Base-by-base conservation (phyloP, 2,888 invertebrate genomes). In the Cinara cedri region DNA sequence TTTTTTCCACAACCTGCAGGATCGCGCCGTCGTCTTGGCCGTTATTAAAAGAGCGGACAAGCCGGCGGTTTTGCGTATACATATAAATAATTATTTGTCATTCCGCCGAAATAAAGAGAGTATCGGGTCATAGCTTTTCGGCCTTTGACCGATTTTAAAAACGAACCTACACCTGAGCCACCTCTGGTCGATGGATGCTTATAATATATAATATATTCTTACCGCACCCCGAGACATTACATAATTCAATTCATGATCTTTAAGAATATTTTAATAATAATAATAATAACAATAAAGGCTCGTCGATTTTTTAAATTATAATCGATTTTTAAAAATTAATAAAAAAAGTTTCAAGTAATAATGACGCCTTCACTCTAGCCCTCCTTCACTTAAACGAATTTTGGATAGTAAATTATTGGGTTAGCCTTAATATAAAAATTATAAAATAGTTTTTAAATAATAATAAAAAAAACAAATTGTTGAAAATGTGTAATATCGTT, bases 31-130 rank as follows among this genome's bases (percentile, higher is more conserved):
- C 34, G 34, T 34, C 34, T 34, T 34, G 34, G 34, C 34, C 34
- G 78, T 78, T 78, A 78, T 78, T 78, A 78, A 78, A 78, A 78
- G 70, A 78, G 78, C 68, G 60, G 78, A 76, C 66, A 57, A 55
- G 55, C 66, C 76, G 55, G 57, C 14, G 66, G 75, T 75, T 14
- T 57, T 68, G 55, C 55, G 68, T 76, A 72, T 72, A 63, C 21
- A 24, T 34, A 70, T 54, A 55, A 75, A 75, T 75, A 65, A 75
- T 75, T 75, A 75, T 75, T 75, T 66, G 54, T 75, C 55, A 54
- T 65, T 26, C 34, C 42, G 24, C 65, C 55, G 26, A 26, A 66
- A n/a, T n/a, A n/a, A n/a, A n/a, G n/a, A n/a, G n/a, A n/a, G n/a
- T n/a, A n/a, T n/a, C n/a, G n/a, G 55, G 54, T 6, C 72, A 51